phyloP scores from a whole-genome alignment of 1,140 invertebrate genomes.

The Nilaparvata lugens region DNA sequence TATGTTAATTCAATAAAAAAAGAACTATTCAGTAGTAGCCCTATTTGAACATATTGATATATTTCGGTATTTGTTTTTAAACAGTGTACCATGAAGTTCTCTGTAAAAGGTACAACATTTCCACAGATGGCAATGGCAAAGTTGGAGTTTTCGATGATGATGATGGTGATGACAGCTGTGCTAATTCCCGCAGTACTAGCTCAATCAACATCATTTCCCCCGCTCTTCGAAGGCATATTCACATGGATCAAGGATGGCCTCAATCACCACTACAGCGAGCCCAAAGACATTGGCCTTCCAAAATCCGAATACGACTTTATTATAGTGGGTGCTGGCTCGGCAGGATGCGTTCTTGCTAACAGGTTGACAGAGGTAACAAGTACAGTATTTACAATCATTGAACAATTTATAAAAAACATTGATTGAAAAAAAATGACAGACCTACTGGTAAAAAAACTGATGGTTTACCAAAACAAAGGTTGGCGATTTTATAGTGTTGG shows the following conservation, averaged over 20 bases:
- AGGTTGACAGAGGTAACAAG: constrained; percentile 10
- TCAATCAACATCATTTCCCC: background rate
- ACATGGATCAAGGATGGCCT: background rate
- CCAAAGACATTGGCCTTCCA: background rate
- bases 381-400: constrained; percentile 30
- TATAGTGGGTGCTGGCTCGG: constrained; percentile 18
- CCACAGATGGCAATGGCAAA: too few species aligned
- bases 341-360: constrained; percentile 18
- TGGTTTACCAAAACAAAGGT: background rate
- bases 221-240: constrained; percentile 4
- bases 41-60: too few species aligned
- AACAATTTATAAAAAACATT: constrained; percentile 17
- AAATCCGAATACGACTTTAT: constrained; percentile 17
- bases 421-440: background rate
- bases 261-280: constrained; percentile 4
- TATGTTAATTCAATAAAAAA: too few species aligned
- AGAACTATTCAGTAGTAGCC: too few species aligned
- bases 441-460: background rate
- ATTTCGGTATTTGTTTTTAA: too few species aligned
- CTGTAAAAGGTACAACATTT: too few species aligned
- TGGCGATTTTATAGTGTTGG: too few species aligned
- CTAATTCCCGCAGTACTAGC: background rate
- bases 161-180: background rate
- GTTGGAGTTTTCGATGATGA: background rate
- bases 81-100: too few species aligned